Conservation (phyloP, 1,140 invertebrate genomes). For the Caerostris darwini region DNA sequence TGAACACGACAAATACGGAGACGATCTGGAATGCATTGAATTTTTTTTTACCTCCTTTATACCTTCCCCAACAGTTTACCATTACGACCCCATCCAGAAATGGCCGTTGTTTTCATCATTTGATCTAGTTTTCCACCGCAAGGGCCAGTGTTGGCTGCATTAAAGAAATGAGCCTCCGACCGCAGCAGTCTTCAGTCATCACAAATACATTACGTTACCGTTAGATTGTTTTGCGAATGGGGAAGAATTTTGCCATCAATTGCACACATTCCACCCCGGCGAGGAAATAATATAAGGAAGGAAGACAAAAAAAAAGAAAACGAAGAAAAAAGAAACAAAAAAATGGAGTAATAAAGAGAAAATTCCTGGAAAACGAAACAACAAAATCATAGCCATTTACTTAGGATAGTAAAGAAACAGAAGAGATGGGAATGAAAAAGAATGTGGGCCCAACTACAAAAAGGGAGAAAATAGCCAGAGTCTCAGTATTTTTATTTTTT, state of each 20-base stretch:
- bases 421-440: conserved; percentile 53
- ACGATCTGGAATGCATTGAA: conserved; percentile 53
- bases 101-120: conserved; percentile 72
- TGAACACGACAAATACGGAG: conserved; percentile 8
- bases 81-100: conserved; percentile 4
- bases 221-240: conserved; percentile 76
- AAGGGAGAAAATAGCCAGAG: conserved; percentile 20
- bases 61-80: background rate
- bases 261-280: background rate
- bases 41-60: conserved; percentile 4
- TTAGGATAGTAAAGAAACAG: conserved; percentile 66
- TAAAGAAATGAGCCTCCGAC: conserved; percentile 73
- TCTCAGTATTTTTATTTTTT: background rate
- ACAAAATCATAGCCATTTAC: conserved; percentile 77
- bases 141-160: conserved; percentile 50
- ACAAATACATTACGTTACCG: conserved; percentile 76
- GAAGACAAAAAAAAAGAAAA: conserved; percentile 1
- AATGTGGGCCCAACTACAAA: background rate
- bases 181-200: conserved; percentile 63
- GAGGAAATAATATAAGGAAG: conserved; percentile 36
- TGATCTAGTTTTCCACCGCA: conserved; percentile 54
- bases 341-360: conserved; percentile 71
- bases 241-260: background rate
- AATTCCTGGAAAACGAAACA: conserved; percentile 74
- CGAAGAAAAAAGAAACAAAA: conserved; percentile 72